Percentiles rank a stretch among this genome's conserved stretches.
These are phyloP conservation scores for Thamnophis elegans DNA, from an alignment of 2,797 vertebrate species.

Conservation along the genomic window DNA sequence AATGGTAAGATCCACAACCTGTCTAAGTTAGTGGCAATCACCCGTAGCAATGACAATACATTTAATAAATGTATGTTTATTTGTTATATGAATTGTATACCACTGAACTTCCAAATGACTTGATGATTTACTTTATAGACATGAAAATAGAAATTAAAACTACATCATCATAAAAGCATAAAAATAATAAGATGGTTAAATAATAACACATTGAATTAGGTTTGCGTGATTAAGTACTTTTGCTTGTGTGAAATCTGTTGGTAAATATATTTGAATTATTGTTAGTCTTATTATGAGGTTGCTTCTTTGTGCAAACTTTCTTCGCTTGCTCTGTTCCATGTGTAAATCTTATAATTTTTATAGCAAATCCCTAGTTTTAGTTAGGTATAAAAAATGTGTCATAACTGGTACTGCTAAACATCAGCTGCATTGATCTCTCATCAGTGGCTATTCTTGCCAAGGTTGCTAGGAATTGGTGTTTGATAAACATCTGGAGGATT, in stretches of 20 bases:
- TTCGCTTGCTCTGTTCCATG: background rate
- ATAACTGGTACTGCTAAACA: background rate
- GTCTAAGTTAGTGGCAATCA: background rate
- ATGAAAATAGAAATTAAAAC: no score
- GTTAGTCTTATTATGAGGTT: background rate
- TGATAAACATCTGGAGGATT: background rate
- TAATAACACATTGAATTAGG: no score
- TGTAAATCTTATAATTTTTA: background rate
- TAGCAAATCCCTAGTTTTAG: background rate
- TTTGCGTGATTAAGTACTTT: background rate
- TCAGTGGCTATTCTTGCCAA: background rate
- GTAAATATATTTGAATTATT: background rate
- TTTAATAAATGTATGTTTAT: background rate
- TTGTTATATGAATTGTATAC: no score
- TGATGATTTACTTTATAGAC: no score
- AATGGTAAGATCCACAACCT: background rate
- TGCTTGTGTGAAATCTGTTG: background rate
- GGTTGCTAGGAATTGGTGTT: background rate
- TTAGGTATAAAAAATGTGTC: background rate
- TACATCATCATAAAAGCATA: no score
- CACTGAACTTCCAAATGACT: no score
- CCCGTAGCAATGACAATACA: background rate
- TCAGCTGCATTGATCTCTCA: background rate
- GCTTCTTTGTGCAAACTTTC: background rate
- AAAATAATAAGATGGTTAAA: no score